Evolutionary conservation across 2,888 invertebrate genomes (phyloP), one percentile per base, ranked within the genome.

Genomic region (Cryptophagus acutangulus): DNA sequence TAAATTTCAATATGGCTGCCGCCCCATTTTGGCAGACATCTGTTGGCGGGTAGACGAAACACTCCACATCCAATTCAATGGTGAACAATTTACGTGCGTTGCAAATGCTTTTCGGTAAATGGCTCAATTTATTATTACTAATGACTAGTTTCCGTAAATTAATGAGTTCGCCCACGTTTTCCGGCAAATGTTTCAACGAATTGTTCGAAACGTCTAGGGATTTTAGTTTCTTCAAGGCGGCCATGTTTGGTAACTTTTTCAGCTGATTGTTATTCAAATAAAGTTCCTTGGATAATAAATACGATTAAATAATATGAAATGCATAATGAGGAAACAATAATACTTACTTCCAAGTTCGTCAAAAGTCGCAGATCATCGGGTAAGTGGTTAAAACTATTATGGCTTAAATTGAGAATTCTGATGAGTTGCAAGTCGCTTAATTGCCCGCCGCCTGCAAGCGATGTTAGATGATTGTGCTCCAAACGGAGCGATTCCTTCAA

Each of bases 131-230:
- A 49, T 65, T 67, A 69, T 86, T 85, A 54, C 72, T 73, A 33
- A 87, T 60, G 58, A 79, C 77, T 25, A 88, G 68, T 51, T 71
- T 74, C 47, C 71, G 74, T 40, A 89, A 71, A 48, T 71, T 73
- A 50, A 70, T 73, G 52, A 88, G 70, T 49, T 78, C 71, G 36
- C 83, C 83, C 25, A 87, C 64, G 41, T 73, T 68, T 24, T 77
- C 72, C 40, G 85, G 82, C 49, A 87, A 66, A 44, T 66, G 67
- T 61, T 74, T 78, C 34, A 89, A 69, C 54, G 72, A 74, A 70
- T 90, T 90, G 54, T 76, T 74, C 17, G 87, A 82, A 20, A 83
- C 67, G 74, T 88, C 80, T 43, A 89, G 70, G 50, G 82, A 70
- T 65, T 76, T 74, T 47, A 90, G 72, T 49, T 76, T 75, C 48